phyloP scores from a whole-genome alignment of 2,113 vertebrate species.

The Hippoglossus stenolepis region DNA sequence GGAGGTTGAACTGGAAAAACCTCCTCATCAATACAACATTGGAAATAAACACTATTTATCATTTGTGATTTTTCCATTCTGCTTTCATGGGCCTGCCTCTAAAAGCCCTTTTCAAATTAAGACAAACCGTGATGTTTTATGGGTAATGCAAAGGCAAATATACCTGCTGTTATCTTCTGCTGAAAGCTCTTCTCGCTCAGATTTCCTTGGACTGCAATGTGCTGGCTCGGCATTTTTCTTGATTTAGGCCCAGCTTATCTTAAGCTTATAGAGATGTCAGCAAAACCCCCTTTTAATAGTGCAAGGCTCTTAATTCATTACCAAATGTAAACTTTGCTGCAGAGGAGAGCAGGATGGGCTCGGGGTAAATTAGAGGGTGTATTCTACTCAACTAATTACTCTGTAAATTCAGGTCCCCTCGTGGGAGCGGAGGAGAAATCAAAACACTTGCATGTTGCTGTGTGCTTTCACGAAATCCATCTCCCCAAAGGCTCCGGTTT shows the following conservation, averaged over 20 bases:
- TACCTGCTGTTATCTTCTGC: constrained; percentile 72
- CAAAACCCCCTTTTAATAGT: constrained; percentile 76
- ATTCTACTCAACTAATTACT: constrained; percentile 81
- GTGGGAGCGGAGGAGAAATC: constrained; percentile 37
- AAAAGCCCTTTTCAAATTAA: constrained; percentile 58
- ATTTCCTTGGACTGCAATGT: constrained; percentile 71
- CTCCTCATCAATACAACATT: too few relatives aligned
- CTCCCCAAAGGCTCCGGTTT: constrained; percentile 43
- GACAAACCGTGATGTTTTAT: constrained; percentile 54
- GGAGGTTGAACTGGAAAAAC: neutral
- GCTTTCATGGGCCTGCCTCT: constrained; percentile 7
- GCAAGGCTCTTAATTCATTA: constrained; percentile 78
- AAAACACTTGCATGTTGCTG: constrained; percentile 46
- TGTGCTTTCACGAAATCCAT: constrained; percentile 54
- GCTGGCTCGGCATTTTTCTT: constrained; percentile 77
- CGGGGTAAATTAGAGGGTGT: constrained; percentile 62
- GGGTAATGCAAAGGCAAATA: constrained; percentile 61
- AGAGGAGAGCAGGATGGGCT: constrained; percentile 60
- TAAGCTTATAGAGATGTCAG: constrained; percentile 78
- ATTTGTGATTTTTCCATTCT: neutral
- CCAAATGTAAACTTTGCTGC: constrained; percentile 77
- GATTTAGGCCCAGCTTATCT: constrained; percentile 79
- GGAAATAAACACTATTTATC: too few relatives aligned
- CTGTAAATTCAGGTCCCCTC: constrained; percentile 58
- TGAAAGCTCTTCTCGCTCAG: constrained; percentile 64